Evolutionary conservation across 2,888 invertebrate genomes (phyloP).

Genomic region (Lacanobia oleracea): DNA sequence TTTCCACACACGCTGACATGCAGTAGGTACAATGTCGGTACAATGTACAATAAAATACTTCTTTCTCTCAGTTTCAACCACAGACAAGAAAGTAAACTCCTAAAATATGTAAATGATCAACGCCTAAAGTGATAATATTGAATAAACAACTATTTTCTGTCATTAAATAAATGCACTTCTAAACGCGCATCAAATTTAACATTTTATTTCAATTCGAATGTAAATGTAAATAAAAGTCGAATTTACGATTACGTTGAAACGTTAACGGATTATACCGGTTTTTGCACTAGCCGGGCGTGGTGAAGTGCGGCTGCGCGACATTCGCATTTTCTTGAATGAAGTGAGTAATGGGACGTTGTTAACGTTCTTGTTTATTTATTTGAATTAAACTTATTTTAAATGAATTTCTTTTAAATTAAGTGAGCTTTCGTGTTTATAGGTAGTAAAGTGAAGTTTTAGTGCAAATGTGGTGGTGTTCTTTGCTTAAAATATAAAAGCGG

Average conservation of each 20-base stretch:
- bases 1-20: neutral
- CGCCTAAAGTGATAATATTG: neutral
- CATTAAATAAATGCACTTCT: neutral
- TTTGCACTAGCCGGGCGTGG: constrained; percentile 86
- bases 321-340: constrained; percentile 79
- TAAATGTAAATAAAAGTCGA: neutral
- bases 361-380: constrained; percentile 81
- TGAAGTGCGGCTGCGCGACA: constrained; percentile 88
- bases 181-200: neutral
- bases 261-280: constrained; percentile 69
- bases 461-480: constrained; percentile 70
- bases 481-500: constrained; percentile 71
- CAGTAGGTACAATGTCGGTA: too few relatives aligned
- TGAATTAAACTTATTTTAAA: constrained; percentile 73
- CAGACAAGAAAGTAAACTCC: neutral
- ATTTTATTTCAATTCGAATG: constrained; percentile 4
- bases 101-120: neutral
- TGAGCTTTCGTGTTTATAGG: constrained; percentile 49
- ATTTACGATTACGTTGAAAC: constrained; percentile 32
- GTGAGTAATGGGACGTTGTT: constrained; percentile 81
- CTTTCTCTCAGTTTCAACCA: constrained; percentile 18
- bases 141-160: neutral
- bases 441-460: constrained; percentile 66
- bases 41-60: too few relatives aligned
- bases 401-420: constrained; percentile 63